phyloP scores from a whole-genome alignment of 2,113 vertebrate genomes.

The Pleuronectes platessa region DNA sequence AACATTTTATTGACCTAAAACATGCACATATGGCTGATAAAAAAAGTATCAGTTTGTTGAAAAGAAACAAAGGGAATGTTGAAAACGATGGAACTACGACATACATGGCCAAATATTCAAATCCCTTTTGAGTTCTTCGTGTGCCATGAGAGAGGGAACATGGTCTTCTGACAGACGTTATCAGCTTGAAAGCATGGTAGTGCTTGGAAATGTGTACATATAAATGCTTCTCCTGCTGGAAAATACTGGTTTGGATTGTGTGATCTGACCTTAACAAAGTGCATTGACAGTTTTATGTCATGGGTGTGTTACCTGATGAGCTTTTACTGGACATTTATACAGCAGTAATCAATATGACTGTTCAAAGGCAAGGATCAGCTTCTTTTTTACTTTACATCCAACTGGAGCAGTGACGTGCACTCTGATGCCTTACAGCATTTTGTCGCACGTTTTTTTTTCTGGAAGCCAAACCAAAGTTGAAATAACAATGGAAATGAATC shows the following conservation, averaged over 20 bases:
- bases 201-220: conserved; percentile 55
- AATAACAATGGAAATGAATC: conserved; percentile 63
- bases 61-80: conserved; percentile 72
- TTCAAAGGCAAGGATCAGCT: conserved; percentile 46
- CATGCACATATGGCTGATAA: conserved; percentile 78
- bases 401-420: conserved; percentile 21
- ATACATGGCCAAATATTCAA: conserved; percentile 63
- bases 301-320: conserved; percentile 56
- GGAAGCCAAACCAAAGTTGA: conserved; percentile 48
- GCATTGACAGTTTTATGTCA: conserved; percentile 58
- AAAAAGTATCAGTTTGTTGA: conserved; percentile 56
- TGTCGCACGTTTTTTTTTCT: conserved; percentile 22
- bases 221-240: conserved; percentile 42
- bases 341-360: conserved; percentile 65
- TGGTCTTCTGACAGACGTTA: conserved; percentile 13
- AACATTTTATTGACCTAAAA: conserved; percentile 83
- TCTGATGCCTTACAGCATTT: conserved; percentile 37
- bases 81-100: conserved; percentile 66
- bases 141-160: conserved; percentile 19
- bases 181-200: conserved; percentile 47
- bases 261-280: conserved; percentile 68
- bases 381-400: conserved; percentile 53
- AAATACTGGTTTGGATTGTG: conserved; percentile 53
- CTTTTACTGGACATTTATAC: conserved; percentile 66
- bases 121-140: conserved; percentile 65